Base-by-base conservation (phyloP, 2,113 vertebrate species). In the Protomyctophum bolini region DNA sequence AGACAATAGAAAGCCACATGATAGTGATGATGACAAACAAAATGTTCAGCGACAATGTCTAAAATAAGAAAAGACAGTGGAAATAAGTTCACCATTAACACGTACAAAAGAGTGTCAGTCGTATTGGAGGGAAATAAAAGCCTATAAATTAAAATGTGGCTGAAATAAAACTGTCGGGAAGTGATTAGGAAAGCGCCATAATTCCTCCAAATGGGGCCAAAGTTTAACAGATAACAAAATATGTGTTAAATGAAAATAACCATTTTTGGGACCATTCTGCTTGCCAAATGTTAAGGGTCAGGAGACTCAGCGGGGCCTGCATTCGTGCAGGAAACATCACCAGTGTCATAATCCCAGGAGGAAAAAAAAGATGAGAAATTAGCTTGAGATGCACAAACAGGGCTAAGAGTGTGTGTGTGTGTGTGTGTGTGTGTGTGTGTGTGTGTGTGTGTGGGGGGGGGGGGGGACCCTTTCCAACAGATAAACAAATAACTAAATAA, bases 401-500 rank as follows among this genome's bases (percentile, higher is more conserved):
- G 83, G 73, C 79, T 51, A 80, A 83, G 70, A 81, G 72, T 21
- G 66, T 79, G 33, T 41, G 33, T 33, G 33, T 33, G 33, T 33
- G 33, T 33, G 33, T 33, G 33, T 33, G 33, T 33, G 33, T 33
- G 33, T 33, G 33, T 33, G 33, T 33, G 33, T 33, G 33, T 33
- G 33, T 33, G 33, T 33, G 33, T 33, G 33, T 41, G 33, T 41
- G 33, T 21, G 29, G 55, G 52, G 0, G 46, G 49, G 2, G 58
- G 58, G 73, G 73, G 79, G 71, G 91, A 91, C 90, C 90, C 52
- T 72, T 72, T 83, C 63, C 82, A 83, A 75, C 83, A 84, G 76
- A 93, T 91, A 94, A 94, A 93, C 92, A 94, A 93, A 92, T 91
- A 94, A 92, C 83, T 85, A 89, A 92, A 94, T 93, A 93, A 94